Evolutionary conservation across 1,140 invertebrate species (phyloP), one percentile per base, ranked within the genome.

Genomic region (Penaeus chinensis): DNA sequence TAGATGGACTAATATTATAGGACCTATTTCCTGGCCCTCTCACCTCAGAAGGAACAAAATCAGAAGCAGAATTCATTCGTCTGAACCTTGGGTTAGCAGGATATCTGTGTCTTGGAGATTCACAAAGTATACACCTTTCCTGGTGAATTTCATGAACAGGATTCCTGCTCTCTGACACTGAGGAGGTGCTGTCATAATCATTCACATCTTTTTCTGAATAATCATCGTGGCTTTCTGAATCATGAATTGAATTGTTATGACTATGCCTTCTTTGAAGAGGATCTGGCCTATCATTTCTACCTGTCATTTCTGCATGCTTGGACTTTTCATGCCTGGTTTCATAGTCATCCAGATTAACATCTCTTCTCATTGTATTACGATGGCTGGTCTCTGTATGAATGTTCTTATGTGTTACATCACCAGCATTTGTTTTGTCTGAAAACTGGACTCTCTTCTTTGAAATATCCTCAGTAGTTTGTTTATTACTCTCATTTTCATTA

Each of bases 391-490:
- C n/a, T 80, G 54, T 16, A 37, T 62, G 37, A 16, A 4, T 69
- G 32, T 60, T 76, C 32, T 65, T 2, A 10, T 47, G 66, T 79
- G 18, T 47, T 27, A 19, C 37, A 19, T 66, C 42, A 37, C 20
- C 19, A 42, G 19, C 20, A 32, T 19, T 60, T 76, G 24, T 54
- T 85, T 79, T n/a, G 47, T 80, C 84, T 32, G 37, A 62, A 80
- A 85, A 85, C 18, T 79, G 84, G 42, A 85, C 76, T 79, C 79
- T 85, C 60, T 85, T 85, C 47, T 79, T 85, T 10, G 78, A 76
- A 27, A 47, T 78, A 32, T 65, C 80, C 62, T 65, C 65, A 42
- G n/a, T 69, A 62, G 24, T 42, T n/a, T 65, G 20, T 27, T 60
- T 47, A 47, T 66, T 2, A 66, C 60, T 80, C 24, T 60, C 61